Base-by-base conservation (phyloP, 1,140 invertebrate species). In the Oscheius sp. region DNA sequence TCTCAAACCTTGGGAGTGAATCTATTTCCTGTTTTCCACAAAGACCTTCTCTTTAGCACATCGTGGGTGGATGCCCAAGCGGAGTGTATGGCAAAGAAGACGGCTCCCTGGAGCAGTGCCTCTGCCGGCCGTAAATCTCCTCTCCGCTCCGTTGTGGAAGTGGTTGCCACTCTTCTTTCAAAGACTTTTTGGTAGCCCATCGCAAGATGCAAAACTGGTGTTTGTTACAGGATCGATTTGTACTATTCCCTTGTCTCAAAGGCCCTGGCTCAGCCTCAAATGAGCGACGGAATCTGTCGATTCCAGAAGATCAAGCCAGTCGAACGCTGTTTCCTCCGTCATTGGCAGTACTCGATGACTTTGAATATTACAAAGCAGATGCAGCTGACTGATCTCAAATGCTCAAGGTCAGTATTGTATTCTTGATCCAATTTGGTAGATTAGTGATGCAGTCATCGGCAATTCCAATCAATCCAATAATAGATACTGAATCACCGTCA, bases 231-330 rank as follows among this genome's bases (percentile, higher is more conserved):
- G 62, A 42, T 20, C 7, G 62, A 65, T 26, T 29, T 73, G 1
- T 58, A 64, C 18, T 29, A 49, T 49, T 42, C 42, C 3, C 42
- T 62, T 2, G 20, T 64, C 10, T 49, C 62, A 13, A 0, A 31
- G 34, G 62, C 42, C 2, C n/a, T 42, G 28, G 38, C 70, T 28
- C 70, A 73, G 35, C 70, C 70, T 34, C 46, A 38, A 29, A 73
- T 73, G 70, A 64, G 45, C 1, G 46, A 62, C 36, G 62, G 62
- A 3, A 73, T 49, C 15, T 73, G 70, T 29, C 52, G 35, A 26
- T 73, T 73, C 32, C 70, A 73, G 42, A 65, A 73, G 35, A 65
- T 73, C 42, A 65, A 38, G 23, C 62, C 70, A 28, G 46, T 64
- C 34, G 70, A 73, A 38, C 23, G 70, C 4, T 73, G 70, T 65